Percentiles rank a stretch among this genome's conserved stretches.
phyloP scores from a whole-genome alignment of 2,797 vertebrate genomes.

The Hipposideros larvatus region DNA sequence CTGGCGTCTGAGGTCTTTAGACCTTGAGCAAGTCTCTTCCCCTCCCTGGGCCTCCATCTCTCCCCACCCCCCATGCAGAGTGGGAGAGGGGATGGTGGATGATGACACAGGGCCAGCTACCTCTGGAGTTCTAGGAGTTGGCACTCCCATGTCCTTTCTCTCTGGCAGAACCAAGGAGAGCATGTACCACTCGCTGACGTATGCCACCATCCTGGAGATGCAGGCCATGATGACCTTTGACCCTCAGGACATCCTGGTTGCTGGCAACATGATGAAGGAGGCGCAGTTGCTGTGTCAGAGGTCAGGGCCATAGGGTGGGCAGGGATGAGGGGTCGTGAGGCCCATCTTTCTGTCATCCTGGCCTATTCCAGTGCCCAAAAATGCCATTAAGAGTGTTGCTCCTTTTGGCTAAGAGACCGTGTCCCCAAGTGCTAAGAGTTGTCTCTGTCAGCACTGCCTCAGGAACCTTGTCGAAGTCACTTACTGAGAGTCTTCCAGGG shows the following conservation, averaged over 20 bases:
- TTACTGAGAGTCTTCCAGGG: not conserved
- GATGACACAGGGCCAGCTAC: not conserved
- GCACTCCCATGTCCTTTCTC: constrained; percentile 39
- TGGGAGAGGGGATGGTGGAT: not conserved
- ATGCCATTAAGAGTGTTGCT: not conserved
- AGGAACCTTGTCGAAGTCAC: not conserved
- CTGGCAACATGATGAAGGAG: constrained; percentile 98
- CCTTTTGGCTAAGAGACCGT: not conserved
- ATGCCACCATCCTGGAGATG: constrained; percentile 98
- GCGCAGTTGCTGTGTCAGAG: constrained; percentile 95
- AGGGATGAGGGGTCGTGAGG: not conserved
- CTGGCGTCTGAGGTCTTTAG: not conserved
- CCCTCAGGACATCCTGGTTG: constrained; percentile 94
- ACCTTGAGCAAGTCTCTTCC: not conserved
- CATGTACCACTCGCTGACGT: constrained; percentile 98
- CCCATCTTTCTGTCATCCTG: not conserved
- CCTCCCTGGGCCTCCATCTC: not conserved
- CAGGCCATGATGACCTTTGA: constrained; percentile 99
- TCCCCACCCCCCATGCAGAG: too few species aligned
- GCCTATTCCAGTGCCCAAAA: not conserved
- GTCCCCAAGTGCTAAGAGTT: not conserved
- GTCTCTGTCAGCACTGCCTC: not conserved
- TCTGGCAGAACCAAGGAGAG: constrained; percentile 95
- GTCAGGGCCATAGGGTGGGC: constrained; percentile 82
- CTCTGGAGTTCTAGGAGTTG: not conserved